Percentiles rank a stretch among this genome's conserved stretches.
phyloP scores from a whole-genome alignment of 2,888 invertebrate genomes.

The Eustalomyia histrio region DNA sequence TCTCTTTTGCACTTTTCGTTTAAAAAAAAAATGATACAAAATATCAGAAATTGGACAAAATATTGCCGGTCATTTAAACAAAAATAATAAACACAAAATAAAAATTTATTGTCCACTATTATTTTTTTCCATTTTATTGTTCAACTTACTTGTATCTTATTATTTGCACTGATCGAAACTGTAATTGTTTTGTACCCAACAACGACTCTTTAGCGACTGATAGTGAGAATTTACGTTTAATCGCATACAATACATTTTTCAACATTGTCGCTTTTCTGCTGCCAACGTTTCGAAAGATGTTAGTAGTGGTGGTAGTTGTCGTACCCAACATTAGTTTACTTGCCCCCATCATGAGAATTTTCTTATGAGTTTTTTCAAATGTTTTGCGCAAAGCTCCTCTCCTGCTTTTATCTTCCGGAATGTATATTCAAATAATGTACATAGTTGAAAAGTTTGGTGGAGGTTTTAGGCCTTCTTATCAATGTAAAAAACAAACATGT shows the following conservation, averaged over 20 bases:
- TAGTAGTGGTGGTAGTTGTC: slow-evolving; percentile 16
- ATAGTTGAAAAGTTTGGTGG: background rate
- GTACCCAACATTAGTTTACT: slow-evolving; percentile 18
- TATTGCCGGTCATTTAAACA: slow-evolving; percentile 24
- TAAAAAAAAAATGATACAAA: background rate
- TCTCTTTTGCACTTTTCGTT: background rate
- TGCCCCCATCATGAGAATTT: slow-evolving; percentile 25
- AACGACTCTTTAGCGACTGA: slow-evolving; percentile 67
- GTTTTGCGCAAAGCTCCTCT: slow-evolving; percentile 40
- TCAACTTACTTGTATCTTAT: slow-evolving; percentile 68
- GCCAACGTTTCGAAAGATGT: slow-evolving; percentile 10
- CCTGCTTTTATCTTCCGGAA: background rate
- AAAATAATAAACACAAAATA: slow-evolving; percentile 21
- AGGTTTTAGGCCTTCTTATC: background rate
- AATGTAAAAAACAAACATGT: background rate
- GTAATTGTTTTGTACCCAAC: slow-evolving; percentile 60
- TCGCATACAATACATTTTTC: slow-evolving; percentile 49
- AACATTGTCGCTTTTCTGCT: slow-evolving; percentile 35
- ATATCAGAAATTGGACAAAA: slow-evolving; percentile 9
- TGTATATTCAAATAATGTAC: background rate
- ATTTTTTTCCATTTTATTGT: slow-evolving; percentile 32
- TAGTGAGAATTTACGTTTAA: slow-evolving; percentile 59
- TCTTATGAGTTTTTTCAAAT: slow-evolving; percentile 7
- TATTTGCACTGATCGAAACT: slow-evolving; percentile 61
- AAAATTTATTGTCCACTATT: slow-evolving; percentile 18